Conservation (phyloP, 2,113 vertebrate species). For the Oreocharis arfaki region DNA sequence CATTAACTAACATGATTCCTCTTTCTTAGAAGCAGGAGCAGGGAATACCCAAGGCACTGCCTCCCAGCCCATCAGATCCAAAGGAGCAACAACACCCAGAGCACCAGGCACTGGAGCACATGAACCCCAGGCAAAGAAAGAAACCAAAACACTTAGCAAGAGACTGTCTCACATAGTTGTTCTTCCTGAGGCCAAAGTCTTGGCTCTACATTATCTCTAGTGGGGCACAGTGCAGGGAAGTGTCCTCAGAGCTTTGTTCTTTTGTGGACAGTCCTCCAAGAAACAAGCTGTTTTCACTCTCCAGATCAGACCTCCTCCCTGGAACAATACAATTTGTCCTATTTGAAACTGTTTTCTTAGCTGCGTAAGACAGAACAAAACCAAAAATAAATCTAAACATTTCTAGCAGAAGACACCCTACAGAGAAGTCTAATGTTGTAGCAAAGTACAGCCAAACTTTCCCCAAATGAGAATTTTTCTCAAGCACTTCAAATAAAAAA, state of each 20-base stretch:
- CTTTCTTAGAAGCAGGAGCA: not conserved
- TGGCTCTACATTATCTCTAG: not conserved
- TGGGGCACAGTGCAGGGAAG: not conserved
- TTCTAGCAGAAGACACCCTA: slow-evolving; percentile 10
- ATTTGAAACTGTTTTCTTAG: slow-evolving; percentile 66
- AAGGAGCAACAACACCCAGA: not conserved
- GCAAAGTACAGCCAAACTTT: not conserved
- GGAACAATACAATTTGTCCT: slow-evolving; percentile 56
- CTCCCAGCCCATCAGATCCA: not conserved
- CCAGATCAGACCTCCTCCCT: slow-evolving; percentile 18
- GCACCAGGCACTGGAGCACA: not conserved
- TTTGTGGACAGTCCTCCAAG: not conserved
- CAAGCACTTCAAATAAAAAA: not conserved
- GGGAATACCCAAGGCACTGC: not conserved
- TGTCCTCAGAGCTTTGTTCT: not conserved
- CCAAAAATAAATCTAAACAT: slow-evolving; percentile 53
- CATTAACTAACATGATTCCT: not conserved
- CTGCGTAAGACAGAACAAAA: slow-evolving; percentile 48
- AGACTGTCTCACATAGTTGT: not conserved
- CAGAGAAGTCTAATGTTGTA: not conserved
- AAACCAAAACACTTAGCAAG: not conserved
- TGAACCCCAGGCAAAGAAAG: not conserved
- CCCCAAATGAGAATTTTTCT: not conserved
- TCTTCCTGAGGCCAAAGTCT: not conserved
- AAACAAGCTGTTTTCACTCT: slow-evolving; percentile 27